These are phyloP conservation scores for Corvus moneduloides DNA, from an alignment of 2,113 vertebrate genomes.

Conservation along the genomic window DNA sequence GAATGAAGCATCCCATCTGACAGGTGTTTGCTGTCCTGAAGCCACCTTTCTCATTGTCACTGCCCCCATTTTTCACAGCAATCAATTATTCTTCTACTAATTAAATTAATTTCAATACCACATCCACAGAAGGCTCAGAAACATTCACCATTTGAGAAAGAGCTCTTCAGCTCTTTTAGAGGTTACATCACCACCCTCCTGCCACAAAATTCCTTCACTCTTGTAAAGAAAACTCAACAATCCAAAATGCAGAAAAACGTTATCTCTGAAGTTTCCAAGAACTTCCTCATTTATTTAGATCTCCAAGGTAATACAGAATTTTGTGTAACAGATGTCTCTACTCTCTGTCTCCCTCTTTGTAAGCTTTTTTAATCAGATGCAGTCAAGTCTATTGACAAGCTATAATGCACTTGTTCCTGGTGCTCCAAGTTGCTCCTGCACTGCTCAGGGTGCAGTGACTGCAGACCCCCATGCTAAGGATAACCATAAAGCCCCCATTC, in stretches of 20 bases:
- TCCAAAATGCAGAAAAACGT: background rate
- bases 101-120: background rate
- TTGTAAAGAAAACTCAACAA: background rate
- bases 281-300: background rate
- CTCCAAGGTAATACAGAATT: background rate
- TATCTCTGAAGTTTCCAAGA: background rate
- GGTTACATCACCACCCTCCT: background rate
- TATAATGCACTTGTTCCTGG: background rate
- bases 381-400: conserved; percentile 5
- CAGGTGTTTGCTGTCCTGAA: background rate
- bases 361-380: background rate
- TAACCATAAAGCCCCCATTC: background rate
- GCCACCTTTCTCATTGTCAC: background rate
- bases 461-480: background rate
- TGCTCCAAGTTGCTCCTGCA: background rate
- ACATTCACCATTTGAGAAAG: background rate
- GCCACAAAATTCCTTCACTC: background rate
- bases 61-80: background rate
- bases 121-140: background rate
- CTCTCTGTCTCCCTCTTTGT: background rate
- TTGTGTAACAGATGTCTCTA: background rate
- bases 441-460: background rate
- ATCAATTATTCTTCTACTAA: background rate
- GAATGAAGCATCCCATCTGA: background rate
- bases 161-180: background rate